Evolutionary conservation across 2,113 vertebrate species (phyloP).

Genomic region (Podilymbus podiceps): DNA sequence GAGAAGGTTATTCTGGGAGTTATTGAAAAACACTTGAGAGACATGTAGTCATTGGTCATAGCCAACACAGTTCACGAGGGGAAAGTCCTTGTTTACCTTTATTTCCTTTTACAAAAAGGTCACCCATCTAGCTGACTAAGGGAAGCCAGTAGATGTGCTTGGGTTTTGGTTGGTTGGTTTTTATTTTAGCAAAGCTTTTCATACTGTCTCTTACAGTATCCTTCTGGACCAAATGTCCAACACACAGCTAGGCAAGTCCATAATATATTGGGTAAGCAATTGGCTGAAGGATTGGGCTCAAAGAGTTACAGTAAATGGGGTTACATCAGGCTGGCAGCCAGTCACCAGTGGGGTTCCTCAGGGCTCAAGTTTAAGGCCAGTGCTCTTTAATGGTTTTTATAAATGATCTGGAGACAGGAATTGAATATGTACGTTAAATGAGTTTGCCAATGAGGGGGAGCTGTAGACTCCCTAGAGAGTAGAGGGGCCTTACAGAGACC

Average conservation of each 20-base stretch:
- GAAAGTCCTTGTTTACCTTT: not conserved
- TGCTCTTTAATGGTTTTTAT: not conserved
- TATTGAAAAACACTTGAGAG: not conserved
- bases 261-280: not conserved
- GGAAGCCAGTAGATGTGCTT: not conserved
- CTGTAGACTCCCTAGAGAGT: no score
- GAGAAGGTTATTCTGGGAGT: not conserved
- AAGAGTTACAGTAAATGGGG: not conserved
- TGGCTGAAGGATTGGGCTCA: not conserved
- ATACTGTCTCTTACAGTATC: not conserved
- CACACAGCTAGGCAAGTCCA: not conserved
- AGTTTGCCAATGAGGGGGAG: not conserved
- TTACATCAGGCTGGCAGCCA: not conserved
- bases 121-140: not conserved
- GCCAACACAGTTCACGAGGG: not conserved
- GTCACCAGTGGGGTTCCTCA: not conserved
- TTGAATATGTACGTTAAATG: not conserved
- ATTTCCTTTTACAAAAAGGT: not conserved
- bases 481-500: not conserved
- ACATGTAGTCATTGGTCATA: not conserved
- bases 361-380: not conserved
- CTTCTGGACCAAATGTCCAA: not conserved
- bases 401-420: not conserved
- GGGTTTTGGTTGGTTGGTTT: fast-evolving
- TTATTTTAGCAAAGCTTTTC: not conserved